phyloP scores from a whole-genome alignment of 2,888 invertebrate genomes.

The Cremastobaeus sp. region DNA sequence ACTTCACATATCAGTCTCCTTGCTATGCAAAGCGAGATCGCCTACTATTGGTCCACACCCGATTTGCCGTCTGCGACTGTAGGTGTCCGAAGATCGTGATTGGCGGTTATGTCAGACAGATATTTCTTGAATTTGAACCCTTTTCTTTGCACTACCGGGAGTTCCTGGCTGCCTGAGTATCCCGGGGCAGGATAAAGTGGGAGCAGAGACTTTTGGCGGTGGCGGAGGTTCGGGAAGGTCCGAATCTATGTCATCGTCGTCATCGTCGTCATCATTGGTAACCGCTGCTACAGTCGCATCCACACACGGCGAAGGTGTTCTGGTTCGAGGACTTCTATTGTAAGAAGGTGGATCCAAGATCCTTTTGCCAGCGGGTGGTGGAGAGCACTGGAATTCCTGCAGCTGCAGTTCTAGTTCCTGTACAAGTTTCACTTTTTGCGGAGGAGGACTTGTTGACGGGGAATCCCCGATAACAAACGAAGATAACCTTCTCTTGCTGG shows the following conservation, averaged over 20 bases:
- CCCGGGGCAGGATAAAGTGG: constrained; percentile 79
- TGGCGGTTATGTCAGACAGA: constrained; percentile 84
- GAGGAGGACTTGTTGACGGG: constrained; percentile 69
- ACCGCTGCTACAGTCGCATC: constrained; percentile 73
- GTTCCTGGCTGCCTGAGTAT: constrained; percentile 85
- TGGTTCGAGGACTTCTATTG: constrained; percentile 68
- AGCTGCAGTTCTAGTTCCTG: constrained; percentile 81
- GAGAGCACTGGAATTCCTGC: constrained; percentile 82
- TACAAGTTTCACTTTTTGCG: constrained; percentile 74
- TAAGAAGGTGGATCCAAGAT: constrained; percentile 72
- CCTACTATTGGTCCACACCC: constrained; percentile 27
- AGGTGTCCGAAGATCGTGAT: constrained; percentile 52
- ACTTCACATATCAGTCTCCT: constrained; percentile 43
- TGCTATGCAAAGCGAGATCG: constrained; percentile 24
- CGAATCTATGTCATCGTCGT: constrained; percentile 79
- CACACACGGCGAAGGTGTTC: constrained; percentile 75
- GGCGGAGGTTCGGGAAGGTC: constrained; percentile 83
- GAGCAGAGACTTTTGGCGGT: constrained; percentile 81
- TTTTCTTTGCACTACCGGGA: constrained; percentile 89
- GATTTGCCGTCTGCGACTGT: constrained; percentile 37
- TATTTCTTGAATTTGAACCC: constrained; percentile 95
- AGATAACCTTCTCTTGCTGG: constrained; percentile 73
- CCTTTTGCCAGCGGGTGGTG: constrained; percentile 77
- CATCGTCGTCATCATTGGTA: constrained; percentile 78
- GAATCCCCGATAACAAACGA: constrained; percentile 71